A percentile compares a stretch with the other conserved stretches of the same genome.
Conservation (phyloP, 2,888 invertebrate species). For the Selenia dentaria region DNA sequence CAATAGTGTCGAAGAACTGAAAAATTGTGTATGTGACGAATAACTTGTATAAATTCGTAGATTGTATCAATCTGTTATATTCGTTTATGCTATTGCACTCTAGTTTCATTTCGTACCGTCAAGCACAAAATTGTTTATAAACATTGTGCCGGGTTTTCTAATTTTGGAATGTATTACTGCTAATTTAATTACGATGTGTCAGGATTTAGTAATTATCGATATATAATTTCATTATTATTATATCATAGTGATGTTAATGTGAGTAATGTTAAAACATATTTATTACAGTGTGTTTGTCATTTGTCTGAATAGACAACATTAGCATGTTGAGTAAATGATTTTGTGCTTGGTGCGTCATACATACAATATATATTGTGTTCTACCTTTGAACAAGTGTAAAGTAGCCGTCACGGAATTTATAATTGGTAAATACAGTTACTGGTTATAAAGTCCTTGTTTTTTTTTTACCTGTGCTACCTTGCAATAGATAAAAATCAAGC, state of each 20-base stretch:
- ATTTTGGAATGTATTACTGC: no score
- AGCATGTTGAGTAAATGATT: no score
- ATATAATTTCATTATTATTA: no score
- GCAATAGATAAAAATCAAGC: background rate
- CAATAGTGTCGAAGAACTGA: background rate
- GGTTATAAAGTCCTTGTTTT: constrained; percentile 16
- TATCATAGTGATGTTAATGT: no score
- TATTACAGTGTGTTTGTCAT: no score
- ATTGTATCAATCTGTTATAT: constrained; percentile 23
- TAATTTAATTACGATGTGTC: no score
- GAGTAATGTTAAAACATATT: no score
- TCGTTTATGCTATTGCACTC: constrained; percentile 9
- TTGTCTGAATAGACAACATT: no score
- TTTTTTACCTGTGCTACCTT: constrained; percentile 12
- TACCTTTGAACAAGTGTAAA: constrained; percentile 1
- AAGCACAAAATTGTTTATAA: no score
- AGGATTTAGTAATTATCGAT: no score
- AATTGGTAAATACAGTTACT: constrained; percentile 23
- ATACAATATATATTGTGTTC: background rate
- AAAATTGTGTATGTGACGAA: constrained; percentile 11
- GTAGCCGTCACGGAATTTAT: constrained; percentile 16
- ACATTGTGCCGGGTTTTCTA: no score
- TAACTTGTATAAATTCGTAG: constrained; percentile 12
- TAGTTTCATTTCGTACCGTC: background rate
- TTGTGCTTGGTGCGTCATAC: no score